Percentiles rank a stretch among this genome's conserved stretches.
These are phyloP conservation scores for Neoniphon sammara DNA, from an alignment of 2,797 vertebrate genomes.

Conservation along the genomic window DNA sequence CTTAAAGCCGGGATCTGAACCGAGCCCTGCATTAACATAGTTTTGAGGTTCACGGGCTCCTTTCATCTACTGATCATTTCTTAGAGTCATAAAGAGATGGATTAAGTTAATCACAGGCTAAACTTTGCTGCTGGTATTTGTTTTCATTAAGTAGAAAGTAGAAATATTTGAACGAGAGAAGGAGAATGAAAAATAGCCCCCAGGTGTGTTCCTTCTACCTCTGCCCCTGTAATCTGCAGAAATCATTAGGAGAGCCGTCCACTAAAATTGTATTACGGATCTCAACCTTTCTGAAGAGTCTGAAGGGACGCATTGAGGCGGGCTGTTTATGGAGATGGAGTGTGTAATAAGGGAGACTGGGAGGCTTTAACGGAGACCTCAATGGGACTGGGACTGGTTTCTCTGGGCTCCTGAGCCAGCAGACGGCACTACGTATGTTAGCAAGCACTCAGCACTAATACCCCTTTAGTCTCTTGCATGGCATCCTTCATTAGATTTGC, in stretches of 20 bases:
- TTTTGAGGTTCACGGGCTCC: constrained; percentile 45
- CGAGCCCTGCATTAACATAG: constrained; percentile 41
- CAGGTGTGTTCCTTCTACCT: constrained; percentile 24
- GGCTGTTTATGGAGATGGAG: constrained; percentile 54
- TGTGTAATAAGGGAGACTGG: constrained; percentile 32
- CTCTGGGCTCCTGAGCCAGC: constrained; percentile 24
- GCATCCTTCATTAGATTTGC: neutral
- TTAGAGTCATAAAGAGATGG: constrained; percentile 43
- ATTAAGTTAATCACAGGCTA: constrained; percentile 39
- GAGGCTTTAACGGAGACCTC: constrained; percentile 19
- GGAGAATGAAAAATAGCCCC: constrained; percentile 34
- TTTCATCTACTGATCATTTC: constrained; percentile 44
- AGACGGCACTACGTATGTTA: constrained; percentile 3
- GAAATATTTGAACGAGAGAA: constrained; percentile 34
- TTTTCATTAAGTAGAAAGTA: constrained; percentile 47
- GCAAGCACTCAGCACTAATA: neutral
- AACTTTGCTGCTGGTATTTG: constrained; percentile 40
- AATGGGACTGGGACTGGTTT: constrained; percentile 15
- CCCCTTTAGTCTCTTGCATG: neutral
- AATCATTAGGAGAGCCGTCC: constrained; percentile 23
- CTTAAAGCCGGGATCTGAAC: constrained; percentile 14
- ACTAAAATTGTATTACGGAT: constrained; percentile 15
- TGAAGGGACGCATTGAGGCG: constrained; percentile 17
- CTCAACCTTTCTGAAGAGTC: constrained; percentile 25
- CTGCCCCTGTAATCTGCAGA: constrained; percentile 1